These are phyloP conservation scores for Heliconius hortense DNA, from an alignment of 2,888 invertebrate species.

Conservation along the genomic window DNA sequence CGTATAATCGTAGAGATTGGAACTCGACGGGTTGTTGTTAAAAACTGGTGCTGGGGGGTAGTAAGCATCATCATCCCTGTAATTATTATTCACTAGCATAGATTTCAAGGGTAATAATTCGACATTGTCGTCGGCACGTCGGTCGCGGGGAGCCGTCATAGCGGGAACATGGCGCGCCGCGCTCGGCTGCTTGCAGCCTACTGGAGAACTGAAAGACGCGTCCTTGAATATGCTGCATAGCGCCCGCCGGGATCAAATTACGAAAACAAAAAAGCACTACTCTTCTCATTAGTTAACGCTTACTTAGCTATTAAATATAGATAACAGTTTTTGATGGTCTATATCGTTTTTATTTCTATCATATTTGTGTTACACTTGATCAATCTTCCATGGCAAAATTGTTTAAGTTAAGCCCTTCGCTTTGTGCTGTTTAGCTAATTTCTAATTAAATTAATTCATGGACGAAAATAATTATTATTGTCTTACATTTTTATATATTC, in stretches of 20 bases:
- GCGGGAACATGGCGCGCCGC: conserved; percentile 62
- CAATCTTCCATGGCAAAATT: no score
- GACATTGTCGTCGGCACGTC: conserved; percentile 65
- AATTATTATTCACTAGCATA: conserved; percentile 71
- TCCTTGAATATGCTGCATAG: conserved; percentile 53
- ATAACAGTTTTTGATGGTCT: neutral
- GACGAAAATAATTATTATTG: no score
- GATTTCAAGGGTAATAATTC: conserved; percentile 75
- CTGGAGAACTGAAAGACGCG: conserved; percentile 48
- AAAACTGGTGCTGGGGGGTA: conserved; percentile 64
- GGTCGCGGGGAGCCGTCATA: conserved; percentile 70
- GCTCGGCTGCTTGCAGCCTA: conserved; percentile 67
- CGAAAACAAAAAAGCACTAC: conserved; percentile 23
- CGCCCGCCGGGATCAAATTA: conserved; percentile 43
- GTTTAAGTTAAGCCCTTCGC: no score
- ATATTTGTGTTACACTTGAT: no score
- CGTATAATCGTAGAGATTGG: conserved; percentile 70
- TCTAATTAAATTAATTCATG: no score
- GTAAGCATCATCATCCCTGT: conserved; percentile 71
- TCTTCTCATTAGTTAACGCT: neutral
- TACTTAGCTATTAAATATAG: neutral
- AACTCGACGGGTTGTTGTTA: conserved; percentile 65
- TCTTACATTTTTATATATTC: no score
- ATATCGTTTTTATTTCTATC: no score
- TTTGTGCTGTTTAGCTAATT: no score